Base-by-base conservation (phyloP, 2,888 invertebrate genomes). In the Corythucha ciliata region DNA sequence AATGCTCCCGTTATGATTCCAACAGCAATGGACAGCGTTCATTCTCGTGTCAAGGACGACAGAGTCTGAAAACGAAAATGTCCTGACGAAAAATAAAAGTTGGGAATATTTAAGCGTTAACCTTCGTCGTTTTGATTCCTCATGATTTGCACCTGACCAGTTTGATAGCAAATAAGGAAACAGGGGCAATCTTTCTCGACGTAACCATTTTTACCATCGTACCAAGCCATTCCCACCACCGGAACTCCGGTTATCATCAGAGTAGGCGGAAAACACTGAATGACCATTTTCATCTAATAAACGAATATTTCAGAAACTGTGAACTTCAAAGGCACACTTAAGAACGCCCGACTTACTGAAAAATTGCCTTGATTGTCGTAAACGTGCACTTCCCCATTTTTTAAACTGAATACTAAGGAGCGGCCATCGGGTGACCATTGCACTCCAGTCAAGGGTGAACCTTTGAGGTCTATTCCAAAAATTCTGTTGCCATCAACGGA, bases 391-490 rank as follows among this genome's bases (percentile, higher is more conserved):
- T 96, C 92, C 1, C 96, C 94, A 70, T 80, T 91, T 48, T 79
- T 76, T 50, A 93, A 71, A 29, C 92, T 92, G 70, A 98, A 94
- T 2, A 98, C 71, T 10, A 98, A 72, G 37, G 90, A 73, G 57
- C 86, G 81, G 47, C 89, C 88, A 68, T 96, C 93, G 0, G 96
- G 94, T 10, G 96, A 93, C 97, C 97, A 98, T 70, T 92, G 92
- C 1, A 96, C 92, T 14, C 83, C 82, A 21, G 80, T 77, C 18
- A 96, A 70, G 20, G 81, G 79, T 0, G 84, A 77, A 14, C 84
- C 84, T 69, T 93, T 92, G 20, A 98, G 72, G 65, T 98, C 97
- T 69, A 94, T 97, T 3, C 94, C 94, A 94, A 97, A 99, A 27
- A 98, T 88, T 56, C 97, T 77, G 64, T 93, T 96, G 0, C 98